Percentiles rank a stretch among this genome's conserved stretches.
Conservation (phyloP, 2,888 invertebrate species). For the Athalia rosae region DNA sequence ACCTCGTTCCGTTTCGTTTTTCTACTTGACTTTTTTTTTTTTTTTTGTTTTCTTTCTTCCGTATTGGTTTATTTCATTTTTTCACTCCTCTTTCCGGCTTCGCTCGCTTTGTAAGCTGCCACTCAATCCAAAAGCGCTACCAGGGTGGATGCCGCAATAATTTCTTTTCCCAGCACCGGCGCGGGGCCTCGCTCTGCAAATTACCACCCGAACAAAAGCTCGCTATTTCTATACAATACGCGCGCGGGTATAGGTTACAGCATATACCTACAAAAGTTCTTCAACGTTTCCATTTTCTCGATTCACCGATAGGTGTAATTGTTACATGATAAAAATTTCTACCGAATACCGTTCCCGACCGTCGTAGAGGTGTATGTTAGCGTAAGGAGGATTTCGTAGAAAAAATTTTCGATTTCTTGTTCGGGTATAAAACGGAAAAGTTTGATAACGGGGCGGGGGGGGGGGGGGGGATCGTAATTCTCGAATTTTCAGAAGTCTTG, state of each 20-base stretch:
- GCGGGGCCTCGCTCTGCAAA: not conserved
- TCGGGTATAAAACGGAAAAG: too few relatives aligned
- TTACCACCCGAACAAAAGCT: constrained; percentile 24
- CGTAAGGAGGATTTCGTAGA: too few relatives aligned
- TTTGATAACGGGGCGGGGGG: too few relatives aligned
- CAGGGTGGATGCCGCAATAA: not conserved
- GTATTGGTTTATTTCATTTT: not conserved
- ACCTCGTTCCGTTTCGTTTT: not conserved
- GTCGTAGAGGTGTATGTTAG: not conserved
- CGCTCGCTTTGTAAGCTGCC: constrained; percentile 27
- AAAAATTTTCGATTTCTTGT: too few relatives aligned
- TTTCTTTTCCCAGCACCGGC: constrained; percentile 8
- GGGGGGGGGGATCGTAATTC: too few relatives aligned
- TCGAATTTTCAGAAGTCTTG: too few relatives aligned
- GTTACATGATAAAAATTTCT: constrained; percentile 5
- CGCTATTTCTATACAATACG: too few relatives aligned
- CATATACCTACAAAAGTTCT: not conserved
- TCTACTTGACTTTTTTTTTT: constrained; percentile 10
- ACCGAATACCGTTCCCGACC: constrained; percentile 4
- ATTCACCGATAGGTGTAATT: constrained; percentile 9
- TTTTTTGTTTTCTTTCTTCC: not conserved
- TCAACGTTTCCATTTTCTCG: constrained; percentile 11
- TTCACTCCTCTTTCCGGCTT: not conserved
- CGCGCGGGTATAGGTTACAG: not conserved
- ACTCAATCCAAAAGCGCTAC: constrained; percentile 30